phyloP scores from a whole-genome alignment of 2,113 vertebrate species.

The Stigmatopora argus region DNA sequence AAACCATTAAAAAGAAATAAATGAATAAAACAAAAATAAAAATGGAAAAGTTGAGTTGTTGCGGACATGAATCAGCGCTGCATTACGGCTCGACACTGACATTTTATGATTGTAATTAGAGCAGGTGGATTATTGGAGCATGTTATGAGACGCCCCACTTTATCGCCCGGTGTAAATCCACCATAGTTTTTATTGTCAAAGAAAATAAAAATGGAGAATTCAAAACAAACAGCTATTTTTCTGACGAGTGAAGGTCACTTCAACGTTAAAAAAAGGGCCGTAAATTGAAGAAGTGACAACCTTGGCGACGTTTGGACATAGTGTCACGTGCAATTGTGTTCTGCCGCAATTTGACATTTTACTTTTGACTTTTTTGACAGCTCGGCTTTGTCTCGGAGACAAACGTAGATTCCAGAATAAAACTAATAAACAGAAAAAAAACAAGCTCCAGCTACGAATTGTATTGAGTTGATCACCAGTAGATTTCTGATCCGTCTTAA shows the following conservation, averaged over 20 bases:
- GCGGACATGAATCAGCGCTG: slow-evolving; percentile 56
- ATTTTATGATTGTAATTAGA: slow-evolving; percentile 75
- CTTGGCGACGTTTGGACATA: background rate
- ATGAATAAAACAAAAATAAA: background rate
- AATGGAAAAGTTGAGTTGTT: slow-evolving; percentile 30
- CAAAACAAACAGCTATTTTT: background rate
- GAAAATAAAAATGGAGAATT: slow-evolving; percentile 35
- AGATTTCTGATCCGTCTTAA: no score
- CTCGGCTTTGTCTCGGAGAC: slow-evolving; percentile 48
- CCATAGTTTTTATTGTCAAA: slow-evolving; percentile 61
- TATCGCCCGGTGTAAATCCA: slow-evolving; percentile 73
- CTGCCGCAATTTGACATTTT: slow-evolving; percentile 32
- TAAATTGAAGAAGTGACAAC: background rate
- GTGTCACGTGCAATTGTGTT: slow-evolving; percentile 27
- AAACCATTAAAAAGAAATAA: background rate
- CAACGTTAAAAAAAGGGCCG: slow-evolving; percentile 5
- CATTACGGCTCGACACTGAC: slow-evolving; percentile 63
- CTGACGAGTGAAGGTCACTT: background rate
- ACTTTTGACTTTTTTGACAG: slow-evolving; percentile 25
- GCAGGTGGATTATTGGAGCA: slow-evolving; percentile 70
- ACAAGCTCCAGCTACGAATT: background rate
- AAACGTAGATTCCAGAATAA: no score
- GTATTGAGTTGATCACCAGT: no score
- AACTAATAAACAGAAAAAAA: slow-evolving; percentile 19
- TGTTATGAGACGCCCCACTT: slow-evolving; percentile 70